These are phyloP conservation scores for Arctopsyche grandis DNA, from an alignment of 1,140 invertebrate species.

Conservation along the genomic window DNA sequence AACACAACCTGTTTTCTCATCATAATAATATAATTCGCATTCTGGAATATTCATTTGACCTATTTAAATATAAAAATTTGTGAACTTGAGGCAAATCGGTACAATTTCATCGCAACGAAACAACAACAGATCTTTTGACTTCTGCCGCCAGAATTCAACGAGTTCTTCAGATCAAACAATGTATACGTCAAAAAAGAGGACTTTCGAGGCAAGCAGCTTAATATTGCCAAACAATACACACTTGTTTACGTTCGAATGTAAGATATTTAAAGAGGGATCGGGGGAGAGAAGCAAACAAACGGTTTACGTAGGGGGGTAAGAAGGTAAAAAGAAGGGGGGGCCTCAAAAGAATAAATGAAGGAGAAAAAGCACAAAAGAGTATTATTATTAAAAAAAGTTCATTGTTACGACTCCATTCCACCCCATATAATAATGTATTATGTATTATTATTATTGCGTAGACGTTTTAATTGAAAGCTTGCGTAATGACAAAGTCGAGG, in stretches of 20 bases:
- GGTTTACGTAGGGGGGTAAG: background rate
- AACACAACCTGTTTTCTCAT: background rate
- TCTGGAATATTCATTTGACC: background rate
- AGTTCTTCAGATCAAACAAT: background rate
- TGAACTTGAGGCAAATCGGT: too few relatives aligned
- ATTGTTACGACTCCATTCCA: background rate
- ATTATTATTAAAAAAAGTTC: slow-evolving; percentile 11
- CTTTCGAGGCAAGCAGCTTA: slow-evolving; percentile 7
- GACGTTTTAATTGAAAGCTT: slow-evolving; percentile 18
- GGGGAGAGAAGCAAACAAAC: slow-evolving; percentile 7
- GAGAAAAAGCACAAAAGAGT: slow-evolving; percentile 25
- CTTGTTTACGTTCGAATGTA: slow-evolving; percentile 24
- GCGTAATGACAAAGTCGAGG: background rate
- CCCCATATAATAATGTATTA: background rate
- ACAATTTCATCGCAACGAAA: background rate
- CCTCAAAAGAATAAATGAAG: slow-evolving; percentile 9
- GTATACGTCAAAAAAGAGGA: background rate
- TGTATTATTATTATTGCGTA: slow-evolving; percentile 11
- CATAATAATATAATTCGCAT: too few relatives aligned
- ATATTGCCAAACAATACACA: slow-evolving; percentile 18
- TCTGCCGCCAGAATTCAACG: background rate
- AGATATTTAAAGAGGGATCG: slow-evolving; percentile 3
- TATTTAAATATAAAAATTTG: background rate
- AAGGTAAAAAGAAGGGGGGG: too few relatives aligned
- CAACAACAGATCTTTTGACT: slow-evolving; percentile 1